Conservation (phyloP, 2,888 invertebrate species). For the Gisinianus flammeolus region DNA sequence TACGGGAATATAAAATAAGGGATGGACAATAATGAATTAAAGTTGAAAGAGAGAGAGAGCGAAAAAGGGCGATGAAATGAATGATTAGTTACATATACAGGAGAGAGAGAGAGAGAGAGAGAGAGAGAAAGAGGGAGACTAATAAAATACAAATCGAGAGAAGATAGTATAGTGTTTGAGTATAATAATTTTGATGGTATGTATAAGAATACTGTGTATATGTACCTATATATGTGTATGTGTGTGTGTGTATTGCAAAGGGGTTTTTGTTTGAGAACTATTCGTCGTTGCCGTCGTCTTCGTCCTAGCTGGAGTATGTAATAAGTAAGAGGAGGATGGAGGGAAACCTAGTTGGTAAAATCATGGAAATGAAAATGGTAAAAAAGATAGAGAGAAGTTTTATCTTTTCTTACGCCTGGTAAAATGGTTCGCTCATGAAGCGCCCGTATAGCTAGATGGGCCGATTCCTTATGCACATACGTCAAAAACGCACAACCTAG, state of each 20-base stretch:
- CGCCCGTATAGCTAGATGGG: slow-evolving; percentile 87
- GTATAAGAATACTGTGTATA: no score
- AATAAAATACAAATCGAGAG: no score
- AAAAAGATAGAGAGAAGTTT: neutral
- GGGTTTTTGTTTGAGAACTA: no score
- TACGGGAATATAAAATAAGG: neutral
- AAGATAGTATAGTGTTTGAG: no score
- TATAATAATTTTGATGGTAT: no score
- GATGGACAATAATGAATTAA: neutral
- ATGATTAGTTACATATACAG: neutral
- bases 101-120: neutral
- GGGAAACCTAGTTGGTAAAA: neutral
- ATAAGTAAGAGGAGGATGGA: no score
- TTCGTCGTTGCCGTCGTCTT: no score
- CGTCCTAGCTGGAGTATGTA: no score
- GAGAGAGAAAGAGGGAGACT: neutral
- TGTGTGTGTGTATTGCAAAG: no score
- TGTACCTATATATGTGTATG: no score
- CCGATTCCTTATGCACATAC: slow-evolving; percentile 95
- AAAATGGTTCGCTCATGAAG: slow-evolving; percentile 98
- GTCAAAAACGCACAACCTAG: slow-evolving; percentile 98
- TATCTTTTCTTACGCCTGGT: slow-evolving; percentile 87
- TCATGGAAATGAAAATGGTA: neutral
- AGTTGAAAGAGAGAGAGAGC: neutral
- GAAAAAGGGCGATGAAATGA: neutral